These are phyloP conservation scores for Thamnophis elegans DNA, from an alignment of 2,797 vertebrate species.

Conservation along the genomic window DNA sequence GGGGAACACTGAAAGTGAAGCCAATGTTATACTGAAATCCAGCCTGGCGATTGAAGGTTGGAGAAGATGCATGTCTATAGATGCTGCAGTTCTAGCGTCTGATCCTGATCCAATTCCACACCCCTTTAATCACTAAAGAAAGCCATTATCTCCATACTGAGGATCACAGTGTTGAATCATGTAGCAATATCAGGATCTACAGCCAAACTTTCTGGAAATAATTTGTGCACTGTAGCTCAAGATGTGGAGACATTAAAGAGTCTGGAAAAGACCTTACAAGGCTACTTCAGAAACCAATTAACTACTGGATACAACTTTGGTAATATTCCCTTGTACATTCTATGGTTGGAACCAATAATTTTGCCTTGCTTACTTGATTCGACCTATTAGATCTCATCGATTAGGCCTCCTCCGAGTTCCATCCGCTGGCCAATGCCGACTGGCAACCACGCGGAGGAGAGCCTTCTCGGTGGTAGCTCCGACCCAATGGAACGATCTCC, in stretches of 20 bases:
- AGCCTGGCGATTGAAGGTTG: not conserved
- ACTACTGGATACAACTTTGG: not conserved
- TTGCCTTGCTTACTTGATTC: not conserved
- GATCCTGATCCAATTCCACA: not conserved
- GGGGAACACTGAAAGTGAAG: not conserved
- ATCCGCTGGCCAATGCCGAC: too few species aligned
- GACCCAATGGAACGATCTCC: too few species aligned
- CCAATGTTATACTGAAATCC: not conserved
- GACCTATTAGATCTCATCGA: too few species aligned
- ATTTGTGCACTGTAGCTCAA: not conserved
- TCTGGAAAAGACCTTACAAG: not conserved
- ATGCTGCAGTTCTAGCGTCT: not conserved
- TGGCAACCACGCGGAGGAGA: too few species aligned
- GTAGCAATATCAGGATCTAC: not conserved
- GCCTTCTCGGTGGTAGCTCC: too few species aligned
- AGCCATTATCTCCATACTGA: not conserved
- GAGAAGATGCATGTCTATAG: not conserved
- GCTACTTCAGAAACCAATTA: not conserved
- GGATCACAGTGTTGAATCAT: not conserved
- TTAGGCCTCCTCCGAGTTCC: too few species aligned
- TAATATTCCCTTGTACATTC: not conserved
- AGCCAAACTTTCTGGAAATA: not conserved
- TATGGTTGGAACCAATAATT: not conserved
- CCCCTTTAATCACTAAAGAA: not conserved
- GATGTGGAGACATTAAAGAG: not conserved